Evolutionary conservation across 2,888 invertebrate genomes (phyloP).

Genomic region (Autographa pulchrina): DNA sequence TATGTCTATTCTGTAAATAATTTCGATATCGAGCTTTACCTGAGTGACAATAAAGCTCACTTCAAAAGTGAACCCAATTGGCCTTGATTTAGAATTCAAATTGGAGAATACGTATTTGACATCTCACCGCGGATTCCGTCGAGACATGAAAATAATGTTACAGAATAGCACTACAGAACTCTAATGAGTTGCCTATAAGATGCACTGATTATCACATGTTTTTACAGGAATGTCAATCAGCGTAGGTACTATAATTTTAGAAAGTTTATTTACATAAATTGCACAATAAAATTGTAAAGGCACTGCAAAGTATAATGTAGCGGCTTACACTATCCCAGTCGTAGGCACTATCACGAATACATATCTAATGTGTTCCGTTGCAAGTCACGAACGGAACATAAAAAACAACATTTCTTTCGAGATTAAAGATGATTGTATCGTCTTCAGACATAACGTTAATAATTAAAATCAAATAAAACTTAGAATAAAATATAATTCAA

Average conservation of each 20-base stretch:
- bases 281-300: constrained; percentile 67
- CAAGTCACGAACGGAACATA: background rate
- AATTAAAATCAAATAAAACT: background rate
- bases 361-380: constrained; percentile 3
- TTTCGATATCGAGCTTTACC: too few relatives aligned
- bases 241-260: constrained; percentile 39
- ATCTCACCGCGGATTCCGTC: too few relatives aligned
- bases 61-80: too few relatives aligned
- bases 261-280: constrained; percentile 53
- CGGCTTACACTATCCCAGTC: constrained; percentile 59
- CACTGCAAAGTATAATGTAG: constrained; percentile 71
- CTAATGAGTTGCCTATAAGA: constrained; percentile 45
- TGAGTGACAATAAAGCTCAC: too few relatives aligned
- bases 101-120: too few relatives aligned
- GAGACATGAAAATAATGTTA: too few relatives aligned
- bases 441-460: background rate
- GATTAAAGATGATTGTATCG: constrained; percentile 13
- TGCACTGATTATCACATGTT: constrained; percentile 61
- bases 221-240: constrained; percentile 64
- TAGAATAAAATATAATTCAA: background rate
- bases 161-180: too few relatives aligned
- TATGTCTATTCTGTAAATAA: too few relatives aligned
- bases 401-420: constrained; percentile 23
- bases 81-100: too few relatives aligned
- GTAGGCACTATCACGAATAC: constrained; percentile 40